Evolutionary conservation across 2,797 vertebrate species (phyloP), one percentile per base, ranked within the genome.

Genomic region (Pantherophis alleghaniensis): DNA sequence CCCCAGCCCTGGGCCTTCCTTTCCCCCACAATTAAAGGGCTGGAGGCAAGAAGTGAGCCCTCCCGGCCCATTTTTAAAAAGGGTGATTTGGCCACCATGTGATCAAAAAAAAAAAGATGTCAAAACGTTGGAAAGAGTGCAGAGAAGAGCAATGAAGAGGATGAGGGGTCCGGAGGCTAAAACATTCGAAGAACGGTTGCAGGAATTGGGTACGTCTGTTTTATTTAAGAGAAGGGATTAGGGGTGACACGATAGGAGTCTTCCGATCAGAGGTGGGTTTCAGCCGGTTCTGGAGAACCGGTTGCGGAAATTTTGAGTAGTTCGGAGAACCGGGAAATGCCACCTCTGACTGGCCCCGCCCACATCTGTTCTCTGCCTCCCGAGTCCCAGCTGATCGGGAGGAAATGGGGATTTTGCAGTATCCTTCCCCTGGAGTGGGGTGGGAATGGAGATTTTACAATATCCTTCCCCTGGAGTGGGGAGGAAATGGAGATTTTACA

Each of bases 11-110:
- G 1, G 0, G 12, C 26, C 16, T 28, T 9, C 1, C 51, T 22
- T 55, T 2, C 51, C 53, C 53, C 32, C 11, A 0, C 51, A 24
- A 18, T 22, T 2, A 0, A 89, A 74, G 63, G 74, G 88, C 88
- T 28, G 53, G 24, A 37, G 86, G 91, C 2, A 47, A 95, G 94
- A 93, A 96, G 87, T 88, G 53, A 37, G 24, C 1, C 18, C 37
- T 1, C 9, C 9, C 90, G 32, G 10, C 37, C 47, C 1, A 89
- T 79, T 47, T 47, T 94, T 0, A 37, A 42, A 32, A 60, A 42
- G 32, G 20, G 32, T 3, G 74, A 79, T 42, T 69, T 32, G 66
- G 28, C 13, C 28, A 28, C n/a, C 66, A 66, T 0, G 28, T 14
- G n/a, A 66, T 66, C 1, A 37, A 12, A 16, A 56, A 56, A 24